phyloP scores from a whole-genome alignment of 2,113 vertebrate species.

The Ochotona curzoniae region DNA sequence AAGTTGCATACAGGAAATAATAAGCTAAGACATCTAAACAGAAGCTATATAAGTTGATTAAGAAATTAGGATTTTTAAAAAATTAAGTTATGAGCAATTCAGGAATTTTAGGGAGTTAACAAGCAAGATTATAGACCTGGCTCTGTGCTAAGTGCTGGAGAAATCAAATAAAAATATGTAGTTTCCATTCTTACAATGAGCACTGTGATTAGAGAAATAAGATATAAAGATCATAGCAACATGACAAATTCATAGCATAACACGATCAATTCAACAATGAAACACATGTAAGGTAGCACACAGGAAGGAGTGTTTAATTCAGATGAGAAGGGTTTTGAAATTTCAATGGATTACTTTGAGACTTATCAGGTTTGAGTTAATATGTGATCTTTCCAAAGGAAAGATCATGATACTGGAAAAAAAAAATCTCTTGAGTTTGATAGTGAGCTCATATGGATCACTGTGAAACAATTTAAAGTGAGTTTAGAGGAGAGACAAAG shows the following conservation, averaged over 20 bases:
- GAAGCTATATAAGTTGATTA: not conserved
- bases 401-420: not conserved
- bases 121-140: not conserved
- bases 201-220: slow-evolving; percentile 5
- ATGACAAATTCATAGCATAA: not conserved
- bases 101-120: slow-evolving; percentile 13
- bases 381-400: slow-evolving; percentile 13
- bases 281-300: not conserved
- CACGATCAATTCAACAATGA: not conserved
- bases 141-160: not conserved
- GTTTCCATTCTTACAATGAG: not conserved
- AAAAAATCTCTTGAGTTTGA: not conserved
- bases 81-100: slow-evolving; percentile 23
- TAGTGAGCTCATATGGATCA: not conserved
- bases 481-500: not conserved
- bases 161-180: slow-evolving; percentile 39
- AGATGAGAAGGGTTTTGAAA: not conserved
- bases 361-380: not conserved
- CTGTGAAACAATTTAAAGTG: slow-evolving; percentile 19
- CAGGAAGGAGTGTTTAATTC: not conserved
- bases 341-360: not conserved
- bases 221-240: not conserved
- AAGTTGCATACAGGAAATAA: not conserved
- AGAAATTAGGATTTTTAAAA: slow-evolving; percentile 43
- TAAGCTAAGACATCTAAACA: not conserved